A percentile compares a stretch with the other conserved stretches of the same genome.
These are phyloP conservation scores for Tipula helvola DNA, from an alignment of 2,888 invertebrate genomes.

Conservation along the genomic window DNA sequence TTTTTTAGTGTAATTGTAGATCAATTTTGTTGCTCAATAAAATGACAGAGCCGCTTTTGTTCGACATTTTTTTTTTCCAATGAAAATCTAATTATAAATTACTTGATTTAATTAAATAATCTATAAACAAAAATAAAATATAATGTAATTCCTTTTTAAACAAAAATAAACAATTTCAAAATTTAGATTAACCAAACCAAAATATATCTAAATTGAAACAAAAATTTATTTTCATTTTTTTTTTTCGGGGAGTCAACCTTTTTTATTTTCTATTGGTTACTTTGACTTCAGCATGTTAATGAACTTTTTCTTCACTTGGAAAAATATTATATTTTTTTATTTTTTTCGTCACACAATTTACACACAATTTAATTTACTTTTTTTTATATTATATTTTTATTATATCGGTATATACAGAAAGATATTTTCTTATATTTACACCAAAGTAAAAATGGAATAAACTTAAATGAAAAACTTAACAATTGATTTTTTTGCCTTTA, in stretches of 20 bases:
- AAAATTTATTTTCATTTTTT: not conserved
- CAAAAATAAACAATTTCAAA: not conserved
- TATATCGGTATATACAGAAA: not conserved
- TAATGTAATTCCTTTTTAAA: not conserved
- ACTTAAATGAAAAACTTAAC: conserved; percentile 5
- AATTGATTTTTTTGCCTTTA: not conserved
- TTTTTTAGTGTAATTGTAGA: not conserved
- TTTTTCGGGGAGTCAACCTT: conserved; percentile 11
- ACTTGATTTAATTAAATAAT: conserved; percentile 5
- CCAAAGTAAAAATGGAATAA: conserved; percentile 1
- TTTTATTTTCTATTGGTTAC: conserved; percentile 7
- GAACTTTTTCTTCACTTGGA: conserved; percentile 9
- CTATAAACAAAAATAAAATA: not conserved
- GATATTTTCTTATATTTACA: conserved; percentile 6
- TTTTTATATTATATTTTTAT: not conserved
- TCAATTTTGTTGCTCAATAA: not conserved
- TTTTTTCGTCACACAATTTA: conserved; percentile 1
- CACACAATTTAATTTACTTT: not conserved
- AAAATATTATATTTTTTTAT: not conserved
- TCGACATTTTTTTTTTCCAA: conserved; percentile 6
- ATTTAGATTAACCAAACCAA: conserved; percentile 4
- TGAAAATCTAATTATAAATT: not conserved
- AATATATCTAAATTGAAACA: not conserved
- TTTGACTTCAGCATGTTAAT: conserved; percentile 10
- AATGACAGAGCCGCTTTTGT: conserved; percentile 7